Evolutionary conservation across 1,140 invertebrate genomes (phyloP), one percentile per base, ranked within the genome.

Genomic region (Caenorhabditis briggsae): DNA sequence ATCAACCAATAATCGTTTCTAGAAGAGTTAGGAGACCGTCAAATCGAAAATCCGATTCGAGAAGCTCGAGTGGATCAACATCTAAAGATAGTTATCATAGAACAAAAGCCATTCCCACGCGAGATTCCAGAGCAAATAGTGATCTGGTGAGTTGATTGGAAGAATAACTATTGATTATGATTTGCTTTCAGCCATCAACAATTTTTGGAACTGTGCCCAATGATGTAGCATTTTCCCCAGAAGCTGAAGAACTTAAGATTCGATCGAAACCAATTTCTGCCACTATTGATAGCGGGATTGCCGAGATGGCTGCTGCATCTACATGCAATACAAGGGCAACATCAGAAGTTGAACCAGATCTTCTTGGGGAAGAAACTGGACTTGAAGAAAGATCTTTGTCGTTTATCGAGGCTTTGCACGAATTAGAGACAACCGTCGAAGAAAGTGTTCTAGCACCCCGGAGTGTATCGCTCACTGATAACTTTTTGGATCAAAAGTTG

Each of bases 171-270:
- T 58, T 65, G 0, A 33, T 41, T 41, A 23, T 41, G 33, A 65
- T 41, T 65, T 58, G 3, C 8, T 74, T 64, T 33, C 41, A 74
- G 70, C 70, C 70, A 23, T 78, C 70, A 2, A 78, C 70, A 0
- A 78, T 78, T 7, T 78, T 78, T n/a, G 70, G 70, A 23, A 78
- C 70, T 5, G 70, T 78, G 2, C 70, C 70, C 20, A 78, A 78
- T 53, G 70, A 78, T 14, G 70, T 78, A 33, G 70, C 70, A 43
- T 78, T 78, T 33, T 78, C 70, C 20, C 70, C 70, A 23, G 70
- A 78, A 6, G 46, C 5, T 23, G 5, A n/a, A 2, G 25, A 33
- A 16, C 7, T 8, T 8, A 3, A 78, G 2, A 23, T 78, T 0
- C 46, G 53, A 53, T 78, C 70, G n/a, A 78, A 78, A 23, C 70